Conservation (phyloP, 2,113 vertebrate genomes). For the Odocoileus hemionus region DNA sequence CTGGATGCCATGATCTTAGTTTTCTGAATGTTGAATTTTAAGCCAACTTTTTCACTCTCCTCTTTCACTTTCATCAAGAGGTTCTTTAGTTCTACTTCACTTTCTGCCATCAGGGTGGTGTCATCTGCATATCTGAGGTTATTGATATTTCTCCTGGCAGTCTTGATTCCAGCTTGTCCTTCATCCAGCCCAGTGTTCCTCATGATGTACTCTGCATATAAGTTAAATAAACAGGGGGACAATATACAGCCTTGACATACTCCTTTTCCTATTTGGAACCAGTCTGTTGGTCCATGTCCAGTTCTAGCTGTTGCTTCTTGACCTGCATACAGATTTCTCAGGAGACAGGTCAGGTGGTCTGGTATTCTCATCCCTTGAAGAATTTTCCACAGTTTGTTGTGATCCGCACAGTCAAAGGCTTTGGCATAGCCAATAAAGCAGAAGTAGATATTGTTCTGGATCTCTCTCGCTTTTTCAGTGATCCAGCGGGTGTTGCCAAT, state of each 20-base stretch:
- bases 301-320: neutral
- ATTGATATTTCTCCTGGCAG: neutral
- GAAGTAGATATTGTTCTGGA: neutral
- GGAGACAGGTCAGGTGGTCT: neutral
- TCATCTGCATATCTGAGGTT: neutral
- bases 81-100: neutral
- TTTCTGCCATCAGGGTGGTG: neutral
- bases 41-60: neutral
- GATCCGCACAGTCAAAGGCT: neutral
- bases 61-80: neutral
- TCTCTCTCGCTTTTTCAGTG: neutral
- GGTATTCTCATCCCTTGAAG: neutral
- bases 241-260: rapidly evolving
- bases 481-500: neutral
- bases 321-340: neutral
- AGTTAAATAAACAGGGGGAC: neutral
- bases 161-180: neutral
- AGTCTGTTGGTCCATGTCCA: neutral
- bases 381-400: neutral
- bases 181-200: neutral
- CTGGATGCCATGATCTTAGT: neutral
- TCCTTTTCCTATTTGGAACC: neutral
- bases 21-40: neutral
- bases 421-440: neutral
- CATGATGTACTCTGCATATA: neutral